Evolutionary conservation across 2,113 vertebrate species (phyloP).

Genomic region (Anthoscopus minutus): DNA sequence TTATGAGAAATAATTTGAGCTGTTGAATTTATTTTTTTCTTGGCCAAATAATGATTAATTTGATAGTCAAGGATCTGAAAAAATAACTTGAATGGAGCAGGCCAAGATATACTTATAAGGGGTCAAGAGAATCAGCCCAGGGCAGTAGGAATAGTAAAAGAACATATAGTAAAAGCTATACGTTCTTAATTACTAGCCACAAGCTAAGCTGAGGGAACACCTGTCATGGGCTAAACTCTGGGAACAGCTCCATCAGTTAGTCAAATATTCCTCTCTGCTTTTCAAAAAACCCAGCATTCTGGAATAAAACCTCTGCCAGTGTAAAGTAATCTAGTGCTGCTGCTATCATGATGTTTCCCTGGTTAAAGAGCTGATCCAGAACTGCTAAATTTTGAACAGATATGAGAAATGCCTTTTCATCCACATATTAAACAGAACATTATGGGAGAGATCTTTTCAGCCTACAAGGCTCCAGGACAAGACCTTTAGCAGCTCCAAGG

Average conservation of each 20-base stretch:
- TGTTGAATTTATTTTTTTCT: background rate
- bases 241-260: background rate
- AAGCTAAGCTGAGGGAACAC: background rate
- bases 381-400: background rate
- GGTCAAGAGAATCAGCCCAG: background rate
- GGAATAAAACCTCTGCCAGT: background rate
- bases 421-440: background rate
- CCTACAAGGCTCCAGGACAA: background rate
- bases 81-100: background rate
- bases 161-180: background rate
- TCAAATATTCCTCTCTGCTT: background rate
- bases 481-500: background rate
- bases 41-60: background rate
- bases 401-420: background rate
- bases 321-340: background rate
- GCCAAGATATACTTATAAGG: background rate
- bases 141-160: background rate
- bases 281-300: background rate
- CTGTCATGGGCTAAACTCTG: background rate
- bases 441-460: background rate
- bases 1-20: background rate
- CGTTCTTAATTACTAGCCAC: background rate
- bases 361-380: background rate
- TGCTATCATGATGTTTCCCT: background rate
- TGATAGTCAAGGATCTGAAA: background rate